Base-by-base conservation (phyloP, 2,113 vertebrate species). In the Eublepharis macularius region DNA sequence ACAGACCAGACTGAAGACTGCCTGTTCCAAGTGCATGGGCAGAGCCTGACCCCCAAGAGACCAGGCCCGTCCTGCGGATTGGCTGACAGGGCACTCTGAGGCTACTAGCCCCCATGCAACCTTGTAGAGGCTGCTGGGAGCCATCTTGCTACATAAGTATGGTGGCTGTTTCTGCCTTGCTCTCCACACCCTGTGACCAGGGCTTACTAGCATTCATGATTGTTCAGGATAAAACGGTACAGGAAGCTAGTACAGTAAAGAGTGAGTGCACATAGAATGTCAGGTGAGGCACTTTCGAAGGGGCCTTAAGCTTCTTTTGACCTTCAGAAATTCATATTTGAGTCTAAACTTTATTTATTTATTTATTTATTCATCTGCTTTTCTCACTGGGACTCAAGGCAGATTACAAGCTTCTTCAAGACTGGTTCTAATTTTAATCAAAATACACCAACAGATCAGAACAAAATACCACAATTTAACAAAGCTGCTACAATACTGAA, bases 241-340 rank as follows among this genome's bases (percentile, higher is more conserved):
- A 65, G 57, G 63, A 73, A 73, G 41, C 39, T 26, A 63, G 24
- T 65, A 43, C 14, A 49, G 43, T 36, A 69, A 81, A 70, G 70
- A 13, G 11, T 36, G 19, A 10, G 34, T 36, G n/a, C 21, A 29
- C 21, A 51, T 6, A n/a, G 14, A 34, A 72, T 2, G 26, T n/a
- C 10, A 73, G 24, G 49, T 47, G 29, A 65, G 39, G 17, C 85
- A 36, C 26, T 49, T 60, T 19, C 65, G n/a, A 82, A 76, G 39
- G 82, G 76, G 54, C 77, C 57, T 89, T 66, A n/a, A 75, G 3
- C 6, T 69, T 76, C 41, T 66, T 21, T 29, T 80, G 76, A 77
- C 75, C 41, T 88, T 54, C 80, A 93, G 83, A 79, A 63, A 78
- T 70, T 77, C 21, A 90, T 36, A 34, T 88, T 54, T 79, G 39